These are phyloP conservation scores for Sinhomidia bicolor DNA, from an alignment of 2,888 invertebrate genomes.

Conservation along the genomic window DNA sequence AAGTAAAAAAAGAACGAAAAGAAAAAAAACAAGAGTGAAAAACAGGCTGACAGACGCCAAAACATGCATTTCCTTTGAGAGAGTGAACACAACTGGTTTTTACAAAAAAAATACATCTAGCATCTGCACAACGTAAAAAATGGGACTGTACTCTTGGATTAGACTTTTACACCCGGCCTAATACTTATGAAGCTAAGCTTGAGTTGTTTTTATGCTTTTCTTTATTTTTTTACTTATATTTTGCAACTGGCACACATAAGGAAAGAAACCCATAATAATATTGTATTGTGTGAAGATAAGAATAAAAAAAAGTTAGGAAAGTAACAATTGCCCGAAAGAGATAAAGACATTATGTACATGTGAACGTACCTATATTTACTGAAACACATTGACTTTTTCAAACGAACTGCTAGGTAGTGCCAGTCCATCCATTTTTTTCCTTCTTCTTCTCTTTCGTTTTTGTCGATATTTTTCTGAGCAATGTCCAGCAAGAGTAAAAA, in stretches of 20 bases:
- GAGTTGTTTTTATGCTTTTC: not conserved
- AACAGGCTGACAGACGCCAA: conserved; percentile 33
- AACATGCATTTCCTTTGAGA: conserved; percentile 24
- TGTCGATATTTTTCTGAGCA: not conserved
- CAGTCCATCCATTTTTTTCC: too few species aligned
- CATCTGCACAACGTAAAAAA: not conserved
- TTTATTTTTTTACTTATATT: too few species aligned
- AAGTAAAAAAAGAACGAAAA: not conserved
- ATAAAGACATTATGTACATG: too few species aligned
- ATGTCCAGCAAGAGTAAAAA: not conserved
- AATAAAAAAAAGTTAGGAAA: not conserved
- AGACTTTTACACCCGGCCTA: conserved; percentile 23
- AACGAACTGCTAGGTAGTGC: too few species aligned
- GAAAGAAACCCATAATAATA: not conserved
- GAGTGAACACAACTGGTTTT: conserved; percentile 5
- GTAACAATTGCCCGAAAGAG: too few species aligned
- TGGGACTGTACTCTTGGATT: not conserved
- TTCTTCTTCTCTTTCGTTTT: not conserved
- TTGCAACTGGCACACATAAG: not conserved
- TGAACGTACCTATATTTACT: too few species aligned
- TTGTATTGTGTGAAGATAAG: not conserved
- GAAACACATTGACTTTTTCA: too few species aligned
- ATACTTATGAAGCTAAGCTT: not conserved
- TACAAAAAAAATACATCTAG: too few species aligned
- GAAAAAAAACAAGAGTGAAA: not conserved